Conservation (phyloP, 2,113 vertebrate genomes). For the Spea bombifrons region DNA sequence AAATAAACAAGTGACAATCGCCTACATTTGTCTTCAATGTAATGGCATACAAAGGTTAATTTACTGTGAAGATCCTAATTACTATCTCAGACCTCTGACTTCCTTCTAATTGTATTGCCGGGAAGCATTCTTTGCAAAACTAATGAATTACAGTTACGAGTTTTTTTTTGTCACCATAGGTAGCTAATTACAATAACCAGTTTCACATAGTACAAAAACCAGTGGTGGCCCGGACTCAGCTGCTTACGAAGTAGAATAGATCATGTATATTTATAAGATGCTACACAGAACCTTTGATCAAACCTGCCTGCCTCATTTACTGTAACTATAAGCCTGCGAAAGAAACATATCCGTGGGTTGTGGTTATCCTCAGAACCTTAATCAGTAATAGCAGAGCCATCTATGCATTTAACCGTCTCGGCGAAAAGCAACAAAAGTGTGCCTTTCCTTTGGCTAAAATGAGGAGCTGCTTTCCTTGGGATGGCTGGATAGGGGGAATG, state of each 20-base stretch:
- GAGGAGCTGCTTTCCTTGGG: no score
- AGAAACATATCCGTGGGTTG: not conserved
- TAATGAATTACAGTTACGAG: conserved; percentile 35
- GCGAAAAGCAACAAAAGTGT: no score
- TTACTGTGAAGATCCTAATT: conserved; percentile 40
- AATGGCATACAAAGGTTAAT: conserved; percentile 49
- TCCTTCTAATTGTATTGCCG: conserved; percentile 33
- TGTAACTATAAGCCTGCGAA: conserved; percentile 5
- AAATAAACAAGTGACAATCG: conserved; percentile 35
- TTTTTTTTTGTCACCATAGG: conserved; percentile 39
- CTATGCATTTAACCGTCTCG: no score
- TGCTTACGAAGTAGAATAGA: not conserved
- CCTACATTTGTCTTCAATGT: conserved; percentile 42
- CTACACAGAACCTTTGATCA: conserved; percentile 28
- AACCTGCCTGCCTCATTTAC: not conserved
- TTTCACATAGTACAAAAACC: conserved; percentile 29
- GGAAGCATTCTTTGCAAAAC: conserved; percentile 3
- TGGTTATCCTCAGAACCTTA: no score
- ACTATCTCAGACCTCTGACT: conserved; percentile 38
- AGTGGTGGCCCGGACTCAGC: conserved; percentile 31
- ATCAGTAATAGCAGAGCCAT: no score
- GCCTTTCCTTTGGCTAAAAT: no score
- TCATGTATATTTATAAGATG: conserved; percentile 35
- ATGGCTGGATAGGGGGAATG: no score
- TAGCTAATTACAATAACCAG: conserved; percentile 48